Evolutionary conservation across 2,113 vertebrate species (phyloP).

Genomic region (Mormoops blainvillei): DNA sequence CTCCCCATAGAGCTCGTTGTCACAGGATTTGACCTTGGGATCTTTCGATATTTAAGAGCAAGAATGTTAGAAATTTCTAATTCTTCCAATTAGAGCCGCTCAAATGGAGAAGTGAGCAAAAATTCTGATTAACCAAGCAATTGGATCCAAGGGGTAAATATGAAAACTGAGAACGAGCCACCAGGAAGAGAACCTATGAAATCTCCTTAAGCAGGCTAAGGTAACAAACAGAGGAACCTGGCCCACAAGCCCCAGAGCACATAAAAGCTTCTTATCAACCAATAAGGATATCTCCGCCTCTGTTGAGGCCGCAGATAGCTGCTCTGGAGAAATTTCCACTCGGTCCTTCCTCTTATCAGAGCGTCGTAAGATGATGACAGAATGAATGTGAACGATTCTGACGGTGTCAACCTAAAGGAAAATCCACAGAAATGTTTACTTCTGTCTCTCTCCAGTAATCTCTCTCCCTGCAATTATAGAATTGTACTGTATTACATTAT

Average conservation of each 20-base stretch:
- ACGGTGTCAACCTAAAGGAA: constrained; percentile 81
- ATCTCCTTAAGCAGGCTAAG: background rate
- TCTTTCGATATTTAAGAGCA: background rate
- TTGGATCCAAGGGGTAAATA: background rate
- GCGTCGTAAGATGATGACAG: constrained; percentile 96
- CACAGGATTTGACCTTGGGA: background rate
- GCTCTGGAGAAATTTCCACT: constrained; percentile 97
- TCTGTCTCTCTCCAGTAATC: background rate
- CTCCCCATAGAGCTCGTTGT: background rate
- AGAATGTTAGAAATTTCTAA: background rate
- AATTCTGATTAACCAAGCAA: constrained; percentile 1
- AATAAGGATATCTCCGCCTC: constrained; percentile 95
- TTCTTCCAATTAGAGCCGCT: background rate
- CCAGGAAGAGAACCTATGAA: background rate
- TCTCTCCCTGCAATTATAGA: background rate
- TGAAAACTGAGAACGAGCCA: background rate
- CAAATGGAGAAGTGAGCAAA: background rate
- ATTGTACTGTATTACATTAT: background rate
- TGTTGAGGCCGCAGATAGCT: constrained; percentile 95
- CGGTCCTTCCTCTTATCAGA: constrained; percentile 98
- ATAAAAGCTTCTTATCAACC: background rate
- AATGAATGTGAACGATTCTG: constrained; percentile 93
- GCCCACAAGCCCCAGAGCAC: background rate
- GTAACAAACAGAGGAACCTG: background rate
- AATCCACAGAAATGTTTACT: constrained; percentile 23